Base-by-base conservation (phyloP, 1,140 invertebrate genomes). In the Hylaeus volcanicus region DNA sequence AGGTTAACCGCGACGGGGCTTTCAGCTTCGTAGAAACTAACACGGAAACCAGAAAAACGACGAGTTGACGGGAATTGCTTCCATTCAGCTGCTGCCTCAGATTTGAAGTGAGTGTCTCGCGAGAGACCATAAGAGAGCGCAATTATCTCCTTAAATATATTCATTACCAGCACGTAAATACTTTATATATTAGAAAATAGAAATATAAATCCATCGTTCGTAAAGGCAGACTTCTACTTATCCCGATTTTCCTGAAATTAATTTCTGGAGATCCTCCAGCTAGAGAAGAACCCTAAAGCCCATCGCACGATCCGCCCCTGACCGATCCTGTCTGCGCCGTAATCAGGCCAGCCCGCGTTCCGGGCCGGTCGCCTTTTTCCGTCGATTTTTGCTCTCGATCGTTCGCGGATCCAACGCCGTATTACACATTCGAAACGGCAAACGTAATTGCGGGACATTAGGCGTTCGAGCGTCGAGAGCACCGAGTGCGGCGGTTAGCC, bases 401-500 rank as follows among this genome's bases (percentile, higher is more conserved):
- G 4, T 37, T 15, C 11, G n/a, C 64, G 37, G 39, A 66, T 68
- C 53, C 39, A 14, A 43, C 5, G 14, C 5, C 11, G 12, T 37
- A 56, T 73, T 66, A 26, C 11, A 58, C 53, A 60, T 63, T 68
- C 4, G 48, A 56, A 74, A 77, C 63, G 74, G 77, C 15, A 58
- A 81, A 65, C 9, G 63, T 60, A 63, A 84, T 66, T 66, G 73
- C 43, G 48, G 5, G 12, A 51, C 5, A n/a, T 61, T 14, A 8
- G 58, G 43, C 48, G 45, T 64, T 58, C 9, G 45, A 51, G 51
- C 53, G 14, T 51, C 41, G 15, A 8, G 11, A 9, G 26, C 56
- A 8, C 9, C 26, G 11, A 5, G 78, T 37, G 8, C 64, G 14
- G 45, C 51, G 48, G 55, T 80, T 77, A 83, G 9, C 77, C 85